Base-by-base conservation (phyloP, 37 sponge, comb jelly and placozoan species). In the Petrosia ficiformis region DNA sequence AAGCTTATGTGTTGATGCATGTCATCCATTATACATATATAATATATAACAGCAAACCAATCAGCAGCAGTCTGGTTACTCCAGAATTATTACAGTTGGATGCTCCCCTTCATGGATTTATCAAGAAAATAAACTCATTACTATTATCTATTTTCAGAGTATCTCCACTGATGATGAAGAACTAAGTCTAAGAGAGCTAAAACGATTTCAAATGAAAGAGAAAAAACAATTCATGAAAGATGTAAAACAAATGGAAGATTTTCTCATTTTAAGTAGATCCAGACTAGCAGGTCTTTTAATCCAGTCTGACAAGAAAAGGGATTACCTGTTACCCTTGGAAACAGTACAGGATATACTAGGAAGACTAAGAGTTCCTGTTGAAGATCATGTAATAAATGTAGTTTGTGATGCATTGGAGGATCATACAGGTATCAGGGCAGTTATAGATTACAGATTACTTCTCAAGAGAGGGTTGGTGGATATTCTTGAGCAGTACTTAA, bases 401-500 rank as follows among this genome's bases (percentile, higher is more conserved):
- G 58, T 48, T 22, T 4, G 52, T n/a, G n/a, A 11, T 36, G 70
- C 42, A 3, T 28, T 56, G 24, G 77, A 41, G 40, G 40, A 14
- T 8, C 14, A 48, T 8, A 48, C 54, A 48, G 54, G 54, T 16
- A 29, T 69, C 10, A 42, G 69, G n/a, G 71, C 60, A 11, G 38
- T 35, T 19, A 34, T 79, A 2, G 80, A 79, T 38, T 79, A 79
- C 58, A 28, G 63, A 24, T 25, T 32, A 35, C 70, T 79, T 2
- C 4, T 79, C 57, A 44, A 44, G 24, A 69, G 70, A 2, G 40
- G 71, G 6, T n/a, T 79, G 4, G 19, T 22, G 11, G 22, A 36
- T 28, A 10, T 29, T 52, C 38, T 79, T 21, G 59, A 69, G 22
- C 32, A 52, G 1, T 42, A 75, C 39, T 73, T 73, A 37, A n/a